Conservation (phyloP, 2,797 vertebrate genomes). For the Megalops cyprinoides region DNA sequence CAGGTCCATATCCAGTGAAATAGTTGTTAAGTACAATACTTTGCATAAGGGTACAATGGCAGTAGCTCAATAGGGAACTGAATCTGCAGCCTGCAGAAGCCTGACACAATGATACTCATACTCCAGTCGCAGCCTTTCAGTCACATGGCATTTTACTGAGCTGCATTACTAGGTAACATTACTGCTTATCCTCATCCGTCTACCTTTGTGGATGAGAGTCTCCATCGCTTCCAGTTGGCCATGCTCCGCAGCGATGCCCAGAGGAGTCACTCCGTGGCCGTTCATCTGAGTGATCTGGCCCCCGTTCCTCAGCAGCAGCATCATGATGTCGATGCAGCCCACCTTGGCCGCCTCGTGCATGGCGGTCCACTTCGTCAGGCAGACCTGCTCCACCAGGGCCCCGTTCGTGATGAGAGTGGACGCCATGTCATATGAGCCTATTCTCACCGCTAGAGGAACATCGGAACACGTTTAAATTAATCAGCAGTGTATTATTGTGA, state of each 20-base stretch:
- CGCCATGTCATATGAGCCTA: constrained; percentile 74
- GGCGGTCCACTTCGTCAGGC: constrained; percentile 79
- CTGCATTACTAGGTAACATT: too few species aligned
- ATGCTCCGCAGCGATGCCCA: constrained; percentile 80
- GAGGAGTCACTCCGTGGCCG: constrained; percentile 76
- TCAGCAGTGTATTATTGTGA: neutral
- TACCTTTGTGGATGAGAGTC: constrained; percentile 86
- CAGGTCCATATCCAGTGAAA: too few species aligned
- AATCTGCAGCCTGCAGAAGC: too few species aligned
- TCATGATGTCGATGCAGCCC: constrained; percentile 74
- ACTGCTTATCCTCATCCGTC: neutral
- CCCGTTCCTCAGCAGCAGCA: constrained; percentile 79
- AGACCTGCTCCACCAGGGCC: constrained; percentile 78
- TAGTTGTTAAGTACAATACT: too few species aligned
- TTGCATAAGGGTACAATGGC: too few species aligned
- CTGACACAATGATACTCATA: too few species aligned
- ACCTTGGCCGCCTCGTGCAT: constrained; percentile 85
- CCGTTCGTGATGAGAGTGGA: constrained; percentile 73
- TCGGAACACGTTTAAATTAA: neutral
- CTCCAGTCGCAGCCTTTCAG: too few species aligned
- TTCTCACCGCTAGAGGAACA: constrained; percentile 70
- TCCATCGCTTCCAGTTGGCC: constrained; percentile 80
- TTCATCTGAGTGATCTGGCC: constrained; percentile 76
- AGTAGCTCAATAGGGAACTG: too few species aligned
- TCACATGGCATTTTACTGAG: too few species aligned